phyloP scores from a whole-genome alignment of 2,888 invertebrate genomes.

The Trichogramma evanescens region DNA sequence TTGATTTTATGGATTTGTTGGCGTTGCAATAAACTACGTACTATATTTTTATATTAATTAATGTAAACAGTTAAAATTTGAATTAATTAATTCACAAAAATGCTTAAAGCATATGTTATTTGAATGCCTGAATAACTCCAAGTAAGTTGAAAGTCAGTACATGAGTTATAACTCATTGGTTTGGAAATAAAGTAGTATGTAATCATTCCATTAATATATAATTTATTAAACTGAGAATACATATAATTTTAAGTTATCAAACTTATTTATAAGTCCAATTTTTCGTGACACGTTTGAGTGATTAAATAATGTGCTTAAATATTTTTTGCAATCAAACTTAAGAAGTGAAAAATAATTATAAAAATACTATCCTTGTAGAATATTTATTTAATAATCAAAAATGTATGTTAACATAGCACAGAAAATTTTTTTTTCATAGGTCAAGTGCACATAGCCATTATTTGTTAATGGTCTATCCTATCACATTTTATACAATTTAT shows the following conservation, averaged over 20 bases:
- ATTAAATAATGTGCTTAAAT: background rate
- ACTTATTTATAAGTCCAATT: background rate
- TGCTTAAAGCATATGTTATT: no score
- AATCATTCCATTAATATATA: conserved; percentile 19
- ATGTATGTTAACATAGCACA: conserved; percentile 37
- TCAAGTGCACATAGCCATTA: conserved; percentile 3
- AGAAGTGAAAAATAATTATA: conserved; percentile 10
- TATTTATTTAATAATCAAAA: conserved; percentile 39
- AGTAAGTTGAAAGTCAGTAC: background rate
- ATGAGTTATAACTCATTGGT: background rate
- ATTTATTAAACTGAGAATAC: conserved; percentile 24
- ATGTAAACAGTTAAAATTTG: no score
- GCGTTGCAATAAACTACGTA: no score
- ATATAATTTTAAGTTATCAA: conserved; percentile 17
- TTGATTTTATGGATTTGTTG: no score
- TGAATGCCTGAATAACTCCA: no score
- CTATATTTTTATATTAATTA: no score
- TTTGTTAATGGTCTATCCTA: background rate
- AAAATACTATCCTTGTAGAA: conserved; percentile 22
- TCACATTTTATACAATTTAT: conserved; percentile 12
- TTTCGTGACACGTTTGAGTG: background rate
- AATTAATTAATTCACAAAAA: no score
- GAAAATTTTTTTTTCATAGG: conserved; percentile 3
- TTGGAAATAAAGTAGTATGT: background rate
- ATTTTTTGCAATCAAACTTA: background rate